phyloP scores from a whole-genome alignment of 2,797 vertebrate genomes.

The Dipus sagitta region DNA sequence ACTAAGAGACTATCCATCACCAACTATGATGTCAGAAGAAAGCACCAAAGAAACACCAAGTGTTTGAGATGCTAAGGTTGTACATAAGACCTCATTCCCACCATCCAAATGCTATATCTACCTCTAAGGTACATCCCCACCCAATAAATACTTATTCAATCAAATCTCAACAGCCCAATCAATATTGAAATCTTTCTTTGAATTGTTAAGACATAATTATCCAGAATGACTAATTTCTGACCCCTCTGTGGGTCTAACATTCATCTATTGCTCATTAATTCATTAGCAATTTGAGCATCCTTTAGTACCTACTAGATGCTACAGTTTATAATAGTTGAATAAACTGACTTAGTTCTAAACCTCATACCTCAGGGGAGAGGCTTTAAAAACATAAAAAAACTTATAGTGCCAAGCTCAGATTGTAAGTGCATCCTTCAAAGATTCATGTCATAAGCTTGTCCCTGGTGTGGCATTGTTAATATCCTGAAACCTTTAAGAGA shows the following conservation, averaged over 20 bases:
- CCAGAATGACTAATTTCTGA: neutral
- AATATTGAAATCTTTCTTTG: neutral
- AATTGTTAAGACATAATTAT: constrained; percentile 27
- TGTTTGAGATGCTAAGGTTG: neutral
- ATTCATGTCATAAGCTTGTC: neutral
- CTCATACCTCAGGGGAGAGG: neutral
- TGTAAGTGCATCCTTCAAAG: neutral
- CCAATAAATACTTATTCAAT: constrained; percentile 8
- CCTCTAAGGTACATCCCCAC: neutral
- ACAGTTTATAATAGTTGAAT: neutral
- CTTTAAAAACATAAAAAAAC: constrained; percentile 24
- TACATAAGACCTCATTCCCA: neutral
- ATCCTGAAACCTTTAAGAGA: neutral
- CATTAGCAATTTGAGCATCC: constrained; percentile 11
- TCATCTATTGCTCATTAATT: neutral
- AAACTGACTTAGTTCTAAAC: neutral
- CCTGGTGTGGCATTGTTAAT: neutral
- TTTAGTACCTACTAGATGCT: neutral
- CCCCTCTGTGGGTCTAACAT: neutral
- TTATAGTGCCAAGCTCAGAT: neutral
- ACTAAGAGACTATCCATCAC: constrained; percentile 43
- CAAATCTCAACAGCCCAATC: constrained; percentile 18
- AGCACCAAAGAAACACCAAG: neutral
- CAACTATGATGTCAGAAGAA: neutral
- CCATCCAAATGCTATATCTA: neutral